Evolutionary conservation across 2,888 invertebrate species (phyloP).

Genomic region (Drosophila testacea): DNA sequence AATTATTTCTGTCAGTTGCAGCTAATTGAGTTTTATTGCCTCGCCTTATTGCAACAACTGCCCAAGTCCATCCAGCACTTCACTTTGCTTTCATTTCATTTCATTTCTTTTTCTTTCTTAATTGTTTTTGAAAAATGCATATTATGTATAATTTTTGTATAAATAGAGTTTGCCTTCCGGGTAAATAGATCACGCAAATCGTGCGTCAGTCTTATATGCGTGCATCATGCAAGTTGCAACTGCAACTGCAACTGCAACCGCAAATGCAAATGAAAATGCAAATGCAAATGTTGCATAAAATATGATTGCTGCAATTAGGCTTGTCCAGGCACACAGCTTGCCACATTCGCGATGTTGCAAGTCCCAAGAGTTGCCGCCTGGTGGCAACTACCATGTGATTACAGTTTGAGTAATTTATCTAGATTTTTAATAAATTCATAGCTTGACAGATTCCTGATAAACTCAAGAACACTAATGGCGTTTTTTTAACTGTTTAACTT

Average conservation of each 20-base stretch:
- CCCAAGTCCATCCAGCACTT: not conserved
- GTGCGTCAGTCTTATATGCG: conserved; percentile 34
- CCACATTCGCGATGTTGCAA: conserved; percentile 32
- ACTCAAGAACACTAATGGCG: not conserved
- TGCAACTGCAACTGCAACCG: not conserved
- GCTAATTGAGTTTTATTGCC: conserved; percentile 39
- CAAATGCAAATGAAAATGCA: conserved; percentile 41
- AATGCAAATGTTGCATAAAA: conserved; percentile 60
- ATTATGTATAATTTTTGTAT: conserved; percentile 3
- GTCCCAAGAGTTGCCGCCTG: conserved; percentile 7
- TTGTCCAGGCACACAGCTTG: conserved; percentile 26
- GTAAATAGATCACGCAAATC: conserved; percentile 49
- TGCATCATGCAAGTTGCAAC: conserved; percentile 42
- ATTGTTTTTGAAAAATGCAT: not conserved
- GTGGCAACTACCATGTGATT: not conserved
- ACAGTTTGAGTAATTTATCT: conserved; percentile 2
- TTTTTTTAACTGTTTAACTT: not conserved
- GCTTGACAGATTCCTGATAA: not conserved
- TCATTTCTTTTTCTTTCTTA: not conserved
- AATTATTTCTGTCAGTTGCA: conserved; percentile 12
- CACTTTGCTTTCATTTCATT: not conserved
- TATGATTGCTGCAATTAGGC: conserved; percentile 58
- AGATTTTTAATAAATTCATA: not conserved
- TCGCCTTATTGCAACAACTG: conserved; percentile 28
- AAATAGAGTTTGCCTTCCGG: conserved; percentile 1